These are phyloP conservation scores for Sus cebifrons DNA, from an alignment of 2,797 vertebrate genomes.

Conservation along the genomic window DNA sequence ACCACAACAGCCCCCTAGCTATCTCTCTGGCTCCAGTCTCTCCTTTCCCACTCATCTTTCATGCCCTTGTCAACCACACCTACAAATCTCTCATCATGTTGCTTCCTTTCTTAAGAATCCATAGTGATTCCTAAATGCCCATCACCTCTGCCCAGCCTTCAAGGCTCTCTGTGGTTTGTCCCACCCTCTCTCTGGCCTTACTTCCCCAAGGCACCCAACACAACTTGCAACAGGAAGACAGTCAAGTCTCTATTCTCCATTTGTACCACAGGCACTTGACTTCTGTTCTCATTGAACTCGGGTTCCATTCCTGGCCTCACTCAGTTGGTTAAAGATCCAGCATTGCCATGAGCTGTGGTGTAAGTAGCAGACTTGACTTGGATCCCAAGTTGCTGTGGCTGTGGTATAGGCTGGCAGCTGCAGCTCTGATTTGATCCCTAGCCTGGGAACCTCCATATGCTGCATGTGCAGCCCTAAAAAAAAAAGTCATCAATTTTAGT, in stretches of 20 bases:
- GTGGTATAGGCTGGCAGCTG: no score
- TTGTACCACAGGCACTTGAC: neutral
- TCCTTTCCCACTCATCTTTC: slow-evolving; percentile 46
- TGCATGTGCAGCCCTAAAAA: no score
- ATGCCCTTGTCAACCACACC: slow-evolving; percentile 8
- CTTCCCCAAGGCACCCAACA: neutral
- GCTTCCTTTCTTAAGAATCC: slow-evolving; percentile 42
- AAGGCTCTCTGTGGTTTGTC: neutral
- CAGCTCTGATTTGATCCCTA: no score
- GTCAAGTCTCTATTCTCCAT: neutral
- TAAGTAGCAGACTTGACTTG: no score
- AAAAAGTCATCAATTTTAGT: neutral
- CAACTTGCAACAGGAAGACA: neutral
- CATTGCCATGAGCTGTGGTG: no score
- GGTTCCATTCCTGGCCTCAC: no score
- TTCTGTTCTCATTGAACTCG: neutral
- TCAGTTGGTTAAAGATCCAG: no score
- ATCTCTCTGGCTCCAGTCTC: slow-evolving; percentile 14
- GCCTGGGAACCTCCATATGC: no score
- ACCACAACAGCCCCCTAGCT: neutral
- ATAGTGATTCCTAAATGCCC: neutral
- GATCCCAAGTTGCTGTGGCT: no score
- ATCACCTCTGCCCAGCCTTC: neutral
- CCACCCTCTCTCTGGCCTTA: neutral
- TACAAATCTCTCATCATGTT: neutral